A percentile compares a stretch with the other conserved stretches of the same genome.
phyloP scores from a whole-genome alignment of 2,888 invertebrate species.

The Megamerina dolium region DNA sequence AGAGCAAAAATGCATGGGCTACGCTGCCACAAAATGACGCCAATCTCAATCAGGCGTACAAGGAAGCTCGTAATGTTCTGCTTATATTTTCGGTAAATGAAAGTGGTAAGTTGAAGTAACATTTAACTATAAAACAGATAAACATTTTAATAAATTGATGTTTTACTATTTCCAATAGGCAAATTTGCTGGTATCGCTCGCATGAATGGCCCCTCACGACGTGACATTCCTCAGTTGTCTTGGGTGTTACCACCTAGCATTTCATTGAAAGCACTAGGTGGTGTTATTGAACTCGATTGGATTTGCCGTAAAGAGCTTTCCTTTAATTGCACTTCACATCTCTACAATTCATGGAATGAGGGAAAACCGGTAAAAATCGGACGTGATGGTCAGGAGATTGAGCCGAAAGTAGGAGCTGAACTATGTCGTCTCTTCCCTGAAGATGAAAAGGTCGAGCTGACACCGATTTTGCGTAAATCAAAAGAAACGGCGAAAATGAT shows the following conservation, averaged over 20 bases:
- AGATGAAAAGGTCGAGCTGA: conserved; percentile 86
- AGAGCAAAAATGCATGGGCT: conserved; percentile 95
- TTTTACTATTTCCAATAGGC: conserved; percentile 47
- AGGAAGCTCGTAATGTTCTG: conserved; percentile 88
- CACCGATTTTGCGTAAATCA: conserved; percentile 76
- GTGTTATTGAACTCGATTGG: conserved; percentile 96
- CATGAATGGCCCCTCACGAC: conserved; percentile 78
- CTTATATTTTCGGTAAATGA: conserved; percentile 96
- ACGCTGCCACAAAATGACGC: conserved; percentile 96
- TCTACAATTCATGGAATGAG: conserved; percentile 98
- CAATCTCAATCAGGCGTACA: conserved; percentile 89
- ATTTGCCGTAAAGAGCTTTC: conserved; percentile 90
- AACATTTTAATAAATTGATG: too few species aligned
- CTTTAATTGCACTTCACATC: conserved; percentile 84
- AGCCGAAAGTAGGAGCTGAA: conserved; percentile 91
- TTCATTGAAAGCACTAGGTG: conserved; percentile 86
- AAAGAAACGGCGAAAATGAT: conserved; percentile 72
- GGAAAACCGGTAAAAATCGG: conserved; percentile 98
- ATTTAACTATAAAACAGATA: too few species aligned
- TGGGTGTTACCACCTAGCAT: conserved; percentile 94
- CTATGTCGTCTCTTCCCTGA: conserved; percentile 85
- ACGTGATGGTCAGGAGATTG: conserved; percentile 97
- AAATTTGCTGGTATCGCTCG: conserved; percentile 93
- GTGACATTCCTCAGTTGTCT: conserved; percentile 82
- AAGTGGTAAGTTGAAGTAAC: conserved; percentile 58